Evolutionary conservation across 2,888 invertebrate genomes (phyloP).

Genomic region (Operophtera brumata): DNA sequence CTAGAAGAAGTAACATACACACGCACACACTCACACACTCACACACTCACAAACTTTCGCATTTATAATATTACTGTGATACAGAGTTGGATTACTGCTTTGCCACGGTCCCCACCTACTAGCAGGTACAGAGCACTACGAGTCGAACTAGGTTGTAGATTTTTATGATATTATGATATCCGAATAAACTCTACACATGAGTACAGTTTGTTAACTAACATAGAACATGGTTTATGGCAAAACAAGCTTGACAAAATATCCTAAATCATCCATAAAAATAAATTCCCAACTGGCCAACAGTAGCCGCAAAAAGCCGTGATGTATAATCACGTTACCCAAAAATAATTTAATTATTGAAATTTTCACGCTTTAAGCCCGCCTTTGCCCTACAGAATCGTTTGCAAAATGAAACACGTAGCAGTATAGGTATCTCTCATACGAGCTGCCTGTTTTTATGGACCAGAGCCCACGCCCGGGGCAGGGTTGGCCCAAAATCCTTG

Average conservation of each 20-base stretch:
- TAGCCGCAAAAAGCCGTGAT: conserved; percentile 10
- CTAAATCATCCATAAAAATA: conserved; percentile 1
- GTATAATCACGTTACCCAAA: conserved; percentile 18
- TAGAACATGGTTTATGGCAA: no score
- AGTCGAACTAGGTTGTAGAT: no score
- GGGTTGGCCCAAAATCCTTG: conserved; percentile 42
- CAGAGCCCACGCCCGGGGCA: conserved; percentile 19
- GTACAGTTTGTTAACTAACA: no score
- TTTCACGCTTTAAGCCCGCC: conserved; percentile 18
- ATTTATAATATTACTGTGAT: no score
- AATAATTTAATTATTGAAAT: conserved; percentile 23
- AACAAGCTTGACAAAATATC: background rate
- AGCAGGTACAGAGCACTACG: no score
- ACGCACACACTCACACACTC: no score
- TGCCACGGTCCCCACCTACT: no score
- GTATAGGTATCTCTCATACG: conserved; percentile 2
- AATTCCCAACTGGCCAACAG: conserved; percentile 5
- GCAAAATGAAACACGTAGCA: conserved; percentile 20
- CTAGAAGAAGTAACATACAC: no score
- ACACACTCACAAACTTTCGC: no score
- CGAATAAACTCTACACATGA: no score
- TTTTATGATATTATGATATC: no score
- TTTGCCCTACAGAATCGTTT: conserved; percentile 10
- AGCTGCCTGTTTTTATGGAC: conserved; percentile 11
- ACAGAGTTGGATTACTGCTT: background rate